These are phyloP conservation scores for Anhinga anhinga DNA, from an alignment of 2,113 vertebrate species.

Conservation along the genomic window DNA sequence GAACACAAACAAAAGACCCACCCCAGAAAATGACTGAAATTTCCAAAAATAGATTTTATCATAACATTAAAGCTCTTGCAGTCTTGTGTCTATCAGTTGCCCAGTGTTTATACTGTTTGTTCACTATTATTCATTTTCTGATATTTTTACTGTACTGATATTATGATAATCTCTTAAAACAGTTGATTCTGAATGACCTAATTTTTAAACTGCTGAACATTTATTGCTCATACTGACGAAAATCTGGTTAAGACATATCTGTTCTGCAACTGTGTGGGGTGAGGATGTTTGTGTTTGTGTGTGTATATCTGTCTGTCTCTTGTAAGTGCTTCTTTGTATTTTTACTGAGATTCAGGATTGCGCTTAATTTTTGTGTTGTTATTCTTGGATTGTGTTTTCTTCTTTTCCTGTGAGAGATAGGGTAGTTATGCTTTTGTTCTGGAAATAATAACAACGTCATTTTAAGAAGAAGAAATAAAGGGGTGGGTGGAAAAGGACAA, in stretches of 20 bases:
- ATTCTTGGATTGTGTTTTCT: not conserved
- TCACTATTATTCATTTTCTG: not conserved
- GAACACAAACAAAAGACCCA: not conserved
- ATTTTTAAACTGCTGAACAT: conserved; percentile 21
- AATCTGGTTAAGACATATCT: not conserved
- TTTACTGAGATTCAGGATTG: not conserved
- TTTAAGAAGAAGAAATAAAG: not conserved
- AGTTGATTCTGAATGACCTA: not conserved
- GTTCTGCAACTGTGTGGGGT: not conserved
- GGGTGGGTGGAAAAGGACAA: not conserved
- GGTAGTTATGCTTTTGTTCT: not conserved
- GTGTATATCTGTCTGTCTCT: not conserved
- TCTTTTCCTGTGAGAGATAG: not conserved
- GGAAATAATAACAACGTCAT: not conserved
- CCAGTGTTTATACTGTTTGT: not conserved
- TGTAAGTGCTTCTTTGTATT: not conserved
- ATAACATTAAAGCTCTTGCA: not conserved
- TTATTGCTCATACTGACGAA: not conserved
- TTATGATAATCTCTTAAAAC: conserved; percentile 21
- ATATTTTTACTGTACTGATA: not conserved
- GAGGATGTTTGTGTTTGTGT: not conserved
- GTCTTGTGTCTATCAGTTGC: not conserved
- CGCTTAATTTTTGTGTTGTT: not conserved
- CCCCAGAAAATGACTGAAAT: not conserved
- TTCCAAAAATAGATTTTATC: not conserved